phyloP scores from a whole-genome alignment of 2,888 invertebrate species.

The Reticulitermes lucifugus region DNA sequence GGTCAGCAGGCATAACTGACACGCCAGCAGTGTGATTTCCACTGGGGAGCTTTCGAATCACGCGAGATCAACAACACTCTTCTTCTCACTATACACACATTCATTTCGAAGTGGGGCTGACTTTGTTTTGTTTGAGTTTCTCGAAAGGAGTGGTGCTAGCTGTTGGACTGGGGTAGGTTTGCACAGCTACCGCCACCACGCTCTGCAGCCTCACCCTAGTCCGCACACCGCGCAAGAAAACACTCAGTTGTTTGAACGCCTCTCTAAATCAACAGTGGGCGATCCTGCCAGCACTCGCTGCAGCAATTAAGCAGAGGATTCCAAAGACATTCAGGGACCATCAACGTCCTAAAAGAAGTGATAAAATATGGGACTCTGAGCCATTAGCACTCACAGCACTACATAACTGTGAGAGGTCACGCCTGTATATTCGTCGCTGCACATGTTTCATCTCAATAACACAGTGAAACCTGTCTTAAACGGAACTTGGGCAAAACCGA shows the following conservation, averaged over 20 bases:
- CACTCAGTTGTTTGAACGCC: slow-evolving; percentile 34
- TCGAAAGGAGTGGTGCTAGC: background rate
- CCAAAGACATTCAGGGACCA: background rate
- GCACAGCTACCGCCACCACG: slow-evolving; percentile 21
- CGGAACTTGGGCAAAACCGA: too few species aligned
- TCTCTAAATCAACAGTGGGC: slow-evolving; percentile 33
- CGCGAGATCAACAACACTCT: slow-evolving; percentile 3
- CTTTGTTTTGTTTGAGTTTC: slow-evolving; percentile 38
- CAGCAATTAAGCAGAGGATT: slow-evolving; percentile 20
- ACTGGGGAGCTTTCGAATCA: too few species aligned
- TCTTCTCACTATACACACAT: slow-evolving; percentile 13
- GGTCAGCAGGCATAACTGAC: too few species aligned
- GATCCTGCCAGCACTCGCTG: slow-evolving; percentile 5
- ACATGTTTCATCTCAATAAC: too few species aligned
- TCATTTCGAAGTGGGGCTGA: slow-evolving; percentile 21
- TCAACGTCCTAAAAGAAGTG: background rate
- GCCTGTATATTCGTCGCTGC: too few species aligned
- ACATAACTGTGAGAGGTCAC: too few species aligned
- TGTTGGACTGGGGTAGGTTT: background rate
- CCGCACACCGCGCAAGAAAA: slow-evolving; percentile 27
- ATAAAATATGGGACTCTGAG: background rate
- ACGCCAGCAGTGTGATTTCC: too few species aligned
- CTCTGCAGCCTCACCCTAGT: background rate
- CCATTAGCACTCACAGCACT: too few species aligned
- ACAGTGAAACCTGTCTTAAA: too few species aligned